phyloP scores from a whole-genome alignment of 1,140 invertebrate species.

The Drosophila sucinea region DNA sequence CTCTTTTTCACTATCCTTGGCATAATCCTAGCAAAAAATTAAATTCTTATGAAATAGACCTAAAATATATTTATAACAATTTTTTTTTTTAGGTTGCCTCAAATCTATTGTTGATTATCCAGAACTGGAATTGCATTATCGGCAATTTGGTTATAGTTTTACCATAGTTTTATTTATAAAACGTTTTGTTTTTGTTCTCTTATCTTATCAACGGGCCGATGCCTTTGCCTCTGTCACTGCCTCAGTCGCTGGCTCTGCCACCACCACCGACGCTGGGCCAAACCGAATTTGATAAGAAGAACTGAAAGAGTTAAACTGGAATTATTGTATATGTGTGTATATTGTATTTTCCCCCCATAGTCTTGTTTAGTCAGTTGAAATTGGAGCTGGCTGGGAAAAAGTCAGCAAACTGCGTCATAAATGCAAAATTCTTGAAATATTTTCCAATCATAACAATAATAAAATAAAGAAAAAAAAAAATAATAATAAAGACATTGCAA shows the following conservation, averaged over 20 bases:
- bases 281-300: constrained; percentile 41
- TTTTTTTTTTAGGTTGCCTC: background rate
- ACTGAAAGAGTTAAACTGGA: background rate
- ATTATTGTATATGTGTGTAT: constrained; percentile 1
- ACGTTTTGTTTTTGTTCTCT: constrained; percentile 15
- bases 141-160: background rate
- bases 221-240: background rate
- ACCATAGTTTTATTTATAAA: constrained; percentile 22
- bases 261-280: background rate
- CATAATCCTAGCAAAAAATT: too few species aligned
- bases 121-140: constrained; percentile 6
- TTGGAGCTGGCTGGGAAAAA: constrained; percentile 64
- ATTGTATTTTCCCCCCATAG: constrained; percentile 24
- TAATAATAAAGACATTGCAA: background rate
- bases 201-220: constrained; percentile 49
- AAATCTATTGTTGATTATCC: background rate
- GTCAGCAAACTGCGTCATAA: constrained; percentile 21
- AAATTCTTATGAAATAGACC: too few species aligned
- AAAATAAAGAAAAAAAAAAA: background rate
- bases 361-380: constrained; percentile 43
- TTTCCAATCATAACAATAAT: constrained; percentile 6
- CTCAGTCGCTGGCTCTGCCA: background rate
- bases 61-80: background rate
- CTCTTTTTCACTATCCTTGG: too few species aligned
- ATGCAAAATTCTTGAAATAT: constrained; percentile 24